A percentile compares a stretch with the other conserved stretches of the same genome.
Evolutionary conservation across 2,797 vertebrate species (phyloP).

Genomic region (Acridotheres tristis): DNA sequence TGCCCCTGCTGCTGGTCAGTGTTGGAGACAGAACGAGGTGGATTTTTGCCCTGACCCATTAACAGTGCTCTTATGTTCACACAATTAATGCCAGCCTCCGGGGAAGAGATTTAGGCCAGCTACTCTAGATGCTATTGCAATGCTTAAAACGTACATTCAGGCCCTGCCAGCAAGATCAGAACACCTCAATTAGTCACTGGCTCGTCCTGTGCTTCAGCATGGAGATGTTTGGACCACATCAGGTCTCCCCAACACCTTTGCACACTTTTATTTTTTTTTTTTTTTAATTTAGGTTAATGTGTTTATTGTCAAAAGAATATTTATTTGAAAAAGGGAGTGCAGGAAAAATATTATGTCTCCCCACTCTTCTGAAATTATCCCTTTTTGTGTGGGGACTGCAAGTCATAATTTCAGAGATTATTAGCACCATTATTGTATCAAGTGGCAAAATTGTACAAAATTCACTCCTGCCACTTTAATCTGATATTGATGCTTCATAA

Average conservation of each 20-base stretch:
- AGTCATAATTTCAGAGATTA: neutral
- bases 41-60: constrained; percentile 16
- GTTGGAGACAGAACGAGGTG: accelerated
- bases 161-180: neutral
- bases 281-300: neutral
- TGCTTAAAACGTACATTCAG: neutral
- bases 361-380: neutral
- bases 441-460: neutral
- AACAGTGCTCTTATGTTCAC: constrained; percentile 9
- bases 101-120: neutral
- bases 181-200: neutral
- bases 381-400: neutral
- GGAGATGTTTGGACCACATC: neutral
- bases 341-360: neutral
- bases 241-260: neutral
- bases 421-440: neutral
- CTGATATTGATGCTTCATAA: constrained; percentile 26
- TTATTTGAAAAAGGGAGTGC: neutral
- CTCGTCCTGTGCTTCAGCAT: accelerated
- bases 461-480: constrained; percentile 4
- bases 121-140: neutral
- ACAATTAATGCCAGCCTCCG: neutral
- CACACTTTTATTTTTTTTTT: neutral
- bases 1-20: neutral
- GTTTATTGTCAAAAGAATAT: neutral